Percentiles rank a stretch among this genome's conserved stretches.
phyloP scores from a whole-genome alignment of 2,113 vertebrate species.

The Cisticola juncidis region DNA sequence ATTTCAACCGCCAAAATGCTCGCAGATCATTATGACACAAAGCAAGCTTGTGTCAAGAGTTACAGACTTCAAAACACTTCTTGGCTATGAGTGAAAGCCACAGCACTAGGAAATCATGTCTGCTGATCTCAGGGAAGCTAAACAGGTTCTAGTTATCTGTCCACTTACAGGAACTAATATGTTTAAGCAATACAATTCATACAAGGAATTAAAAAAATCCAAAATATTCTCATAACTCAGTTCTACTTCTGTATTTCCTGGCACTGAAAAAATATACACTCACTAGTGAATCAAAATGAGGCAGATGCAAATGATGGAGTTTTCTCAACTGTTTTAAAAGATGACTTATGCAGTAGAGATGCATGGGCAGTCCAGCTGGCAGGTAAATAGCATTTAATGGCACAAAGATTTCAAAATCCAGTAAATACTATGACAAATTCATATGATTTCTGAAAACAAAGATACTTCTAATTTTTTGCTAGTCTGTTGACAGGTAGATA shows the following conservation, averaged over 20 bases:
- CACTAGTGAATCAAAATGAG: not conserved
- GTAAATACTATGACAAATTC: not conserved
- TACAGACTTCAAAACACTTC: slow-evolving; percentile 42
- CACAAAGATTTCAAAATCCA: not conserved
- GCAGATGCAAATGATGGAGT: not conserved
- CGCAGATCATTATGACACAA: not conserved
- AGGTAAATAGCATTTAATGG: not conserved
- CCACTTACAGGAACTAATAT: not conserved
- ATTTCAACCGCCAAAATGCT: not conserved
- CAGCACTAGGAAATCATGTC: slow-evolving; percentile 13
- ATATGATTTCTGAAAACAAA: not conserved
- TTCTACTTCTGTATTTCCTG: not conserved
- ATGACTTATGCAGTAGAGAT: not conserved
- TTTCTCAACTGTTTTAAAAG: not conserved
- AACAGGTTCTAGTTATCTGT: slow-evolving; percentile 23
- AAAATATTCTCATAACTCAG: not conserved
- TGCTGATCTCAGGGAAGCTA: slow-evolving; percentile 25
- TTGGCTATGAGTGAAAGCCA: not conserved
- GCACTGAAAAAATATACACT: not conserved
- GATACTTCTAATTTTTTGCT: not conserved
- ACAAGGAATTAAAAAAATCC: not conserved
- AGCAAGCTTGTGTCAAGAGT: not conserved
- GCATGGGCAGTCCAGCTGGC: not conserved
- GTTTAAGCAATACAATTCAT: not conserved
- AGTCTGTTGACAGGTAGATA: not conserved